These are phyloP conservation scores for Halcyon leucocephala DNA, from an alignment of 2,797 vertebrate species.

Conservation along the genomic window DNA sequence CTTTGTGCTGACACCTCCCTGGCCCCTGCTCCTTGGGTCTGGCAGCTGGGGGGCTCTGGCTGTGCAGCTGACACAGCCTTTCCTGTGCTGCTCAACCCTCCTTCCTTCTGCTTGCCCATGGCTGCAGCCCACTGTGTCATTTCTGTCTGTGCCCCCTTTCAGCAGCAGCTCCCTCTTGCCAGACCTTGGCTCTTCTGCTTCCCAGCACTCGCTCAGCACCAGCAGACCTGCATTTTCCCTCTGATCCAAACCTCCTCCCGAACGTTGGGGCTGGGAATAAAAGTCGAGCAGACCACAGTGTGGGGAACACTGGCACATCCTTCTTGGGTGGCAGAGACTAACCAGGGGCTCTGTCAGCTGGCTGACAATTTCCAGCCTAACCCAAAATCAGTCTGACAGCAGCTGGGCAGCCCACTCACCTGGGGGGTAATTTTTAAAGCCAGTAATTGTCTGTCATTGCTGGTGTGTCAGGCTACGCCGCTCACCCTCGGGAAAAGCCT, in stretches of 20 bases:
- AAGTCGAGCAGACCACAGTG: rapidly evolving
- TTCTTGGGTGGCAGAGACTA: not conserved
- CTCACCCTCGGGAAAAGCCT: not conserved
- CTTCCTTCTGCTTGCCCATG: not conserved
- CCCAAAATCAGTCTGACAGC: slow-evolving; percentile 46
- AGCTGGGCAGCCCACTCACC: not conserved
- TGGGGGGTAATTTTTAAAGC: slow-evolving; percentile 31
- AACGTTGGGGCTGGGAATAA: not conserved
- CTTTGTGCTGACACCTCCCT: not conserved
- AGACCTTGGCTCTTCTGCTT: not conserved
- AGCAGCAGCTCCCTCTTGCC: not conserved
- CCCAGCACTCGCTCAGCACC: not conserved
- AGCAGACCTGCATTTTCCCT: not conserved
- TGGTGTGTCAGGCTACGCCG: not conserved
- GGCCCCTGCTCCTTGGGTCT: not conserved
- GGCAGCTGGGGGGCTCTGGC: not conserved
- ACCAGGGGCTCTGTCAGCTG: not conserved
- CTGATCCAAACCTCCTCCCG: not conserved
- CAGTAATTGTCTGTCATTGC: slow-evolving; percentile 27
- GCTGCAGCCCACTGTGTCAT: not conserved
- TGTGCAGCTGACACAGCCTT: not conserved
- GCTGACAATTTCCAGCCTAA: slow-evolving; percentile 39
- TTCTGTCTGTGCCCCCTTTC: not conserved
- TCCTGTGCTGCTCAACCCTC: not conserved
- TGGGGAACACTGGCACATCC: not conserved